phyloP scores from a whole-genome alignment of 2,797 vertebrate genomes.

The Moxostoma hubbsi region DNA sequence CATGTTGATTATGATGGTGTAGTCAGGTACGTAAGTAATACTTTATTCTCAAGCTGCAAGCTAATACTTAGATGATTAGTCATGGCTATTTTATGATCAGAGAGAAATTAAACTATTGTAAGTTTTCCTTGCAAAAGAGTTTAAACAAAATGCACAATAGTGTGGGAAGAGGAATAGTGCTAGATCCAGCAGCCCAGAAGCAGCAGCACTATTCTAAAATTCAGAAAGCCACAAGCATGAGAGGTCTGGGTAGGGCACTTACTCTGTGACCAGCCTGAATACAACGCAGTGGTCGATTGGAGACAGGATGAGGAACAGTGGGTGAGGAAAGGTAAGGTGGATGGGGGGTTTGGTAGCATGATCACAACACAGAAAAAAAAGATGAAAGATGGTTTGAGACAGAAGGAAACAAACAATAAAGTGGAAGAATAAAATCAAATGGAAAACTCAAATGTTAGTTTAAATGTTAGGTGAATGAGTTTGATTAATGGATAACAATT shows the following conservation, averaged over 20 bases:
- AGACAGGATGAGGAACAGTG: constrained; percentile 70
- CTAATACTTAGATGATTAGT: background rate
- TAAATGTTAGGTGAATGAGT: constrained; percentile 39
- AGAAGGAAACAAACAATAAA: constrained; percentile 77
- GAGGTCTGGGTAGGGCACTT: constrained; percentile 82
- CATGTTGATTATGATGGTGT: background rate
- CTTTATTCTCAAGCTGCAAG: background rate
- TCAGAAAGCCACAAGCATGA: constrained; percentile 70
- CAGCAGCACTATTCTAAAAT: constrained; percentile 50
- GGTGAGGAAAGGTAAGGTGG: constrained; percentile 76
- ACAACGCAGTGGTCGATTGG: constrained; percentile 77
- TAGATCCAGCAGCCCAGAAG: constrained; percentile 43
- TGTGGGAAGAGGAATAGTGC: constrained; percentile 6
- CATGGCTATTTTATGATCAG: background rate
- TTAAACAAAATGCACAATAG: background rate
- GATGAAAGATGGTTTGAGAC: constrained; percentile 66
- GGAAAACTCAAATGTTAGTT: constrained; percentile 58
- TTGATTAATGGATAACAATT: constrained; percentile 26
- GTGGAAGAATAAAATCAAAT: constrained; percentile 70
- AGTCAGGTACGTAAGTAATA: too few species aligned
- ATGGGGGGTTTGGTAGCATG: constrained; percentile 70
- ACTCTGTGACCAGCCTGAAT: constrained; percentile 98
- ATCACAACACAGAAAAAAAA: constrained; percentile 76
- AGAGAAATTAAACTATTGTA: background rate
- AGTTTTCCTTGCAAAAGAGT: background rate